phyloP scores from a whole-genome alignment of 2,797 vertebrate genomes.

The Delichon dasypus region DNA sequence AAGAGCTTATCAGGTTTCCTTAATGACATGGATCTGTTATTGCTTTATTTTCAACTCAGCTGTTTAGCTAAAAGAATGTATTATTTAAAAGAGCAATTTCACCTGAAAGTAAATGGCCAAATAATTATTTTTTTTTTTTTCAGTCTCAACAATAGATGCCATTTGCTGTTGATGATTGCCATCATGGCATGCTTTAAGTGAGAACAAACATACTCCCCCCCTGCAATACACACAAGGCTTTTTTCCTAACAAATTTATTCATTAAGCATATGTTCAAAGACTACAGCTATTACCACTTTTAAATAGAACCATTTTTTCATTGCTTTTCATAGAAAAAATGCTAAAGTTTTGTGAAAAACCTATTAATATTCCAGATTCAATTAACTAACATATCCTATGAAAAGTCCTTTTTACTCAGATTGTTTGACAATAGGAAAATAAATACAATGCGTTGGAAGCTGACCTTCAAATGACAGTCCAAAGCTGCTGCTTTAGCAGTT shows the following conservation, averaged over 20 bases:
- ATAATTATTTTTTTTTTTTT: background rate
- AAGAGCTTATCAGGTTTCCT: background rate
- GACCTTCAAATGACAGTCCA: slow-evolving; percentile 13
- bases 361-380: slow-evolving; percentile 55
- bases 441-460: background rate
- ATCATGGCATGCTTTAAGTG: slow-evolving; percentile 22
- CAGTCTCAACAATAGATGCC: slow-evolving; percentile 18
- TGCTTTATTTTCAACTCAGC: slow-evolving; percentile 14
- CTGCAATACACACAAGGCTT: slow-evolving; percentile 43
- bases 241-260: slow-evolving; percentile 55
- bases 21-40: background rate
- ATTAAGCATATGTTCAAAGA: slow-evolving; percentile 66
- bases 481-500: background rate
- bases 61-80: background rate
- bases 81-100: slow-evolving; percentile 7
- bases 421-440: slow-evolving; percentile 23
- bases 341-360: slow-evolving; percentile 32
- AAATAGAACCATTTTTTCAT: slow-evolving; percentile 61
- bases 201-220: slow-evolving; percentile 54
- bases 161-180: slow-evolving; percentile 39
- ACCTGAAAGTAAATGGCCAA: slow-evolving; percentile 24
- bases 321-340: slow-evolving; percentile 52
- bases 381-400: slow-evolving; percentile 59
- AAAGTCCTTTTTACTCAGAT: background rate
- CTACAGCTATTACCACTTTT: slow-evolving; percentile 63